Conservation (phyloP, 2,888 invertebrate genomes). For the Cecidostiba fungosa region DNA sequence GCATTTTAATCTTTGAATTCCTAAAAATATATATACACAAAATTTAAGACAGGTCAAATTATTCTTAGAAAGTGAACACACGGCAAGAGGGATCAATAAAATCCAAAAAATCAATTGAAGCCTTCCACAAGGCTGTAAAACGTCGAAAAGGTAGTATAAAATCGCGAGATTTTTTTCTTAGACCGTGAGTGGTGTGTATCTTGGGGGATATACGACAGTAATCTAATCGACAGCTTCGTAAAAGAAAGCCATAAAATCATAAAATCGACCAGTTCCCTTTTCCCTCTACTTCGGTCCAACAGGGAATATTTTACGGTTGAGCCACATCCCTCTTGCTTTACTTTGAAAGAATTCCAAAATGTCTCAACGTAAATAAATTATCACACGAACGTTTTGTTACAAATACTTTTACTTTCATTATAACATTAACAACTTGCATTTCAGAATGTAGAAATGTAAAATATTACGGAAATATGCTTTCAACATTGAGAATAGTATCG, state of each 20-base stretch:
- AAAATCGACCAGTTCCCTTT: conserved; percentile 75
- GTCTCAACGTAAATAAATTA: not conserved
- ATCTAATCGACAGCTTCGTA: conserved; percentile 80
- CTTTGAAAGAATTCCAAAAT: not conserved
- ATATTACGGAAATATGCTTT: not conserved
- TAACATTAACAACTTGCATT: not conserved
- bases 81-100: conserved; percentile 53
- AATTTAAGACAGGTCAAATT: not conserved
- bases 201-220: conserved; percentile 69
- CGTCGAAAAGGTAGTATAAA: conserved; percentile 69
- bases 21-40: conserved; percentile 1
- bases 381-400: not conserved
- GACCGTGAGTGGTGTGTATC: conserved; percentile 65
- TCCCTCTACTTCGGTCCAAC: conserved; percentile 66
- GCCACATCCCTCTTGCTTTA: conserved; percentile 23
- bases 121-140: conserved; percentile 66
- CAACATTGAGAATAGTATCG: too few species aligned
- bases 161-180: conserved; percentile 67
- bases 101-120: conserved; percentile 70
- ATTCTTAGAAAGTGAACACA: conserved; percentile 2
- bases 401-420: not conserved
- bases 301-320: conserved; percentile 73
- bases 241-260: conserved; percentile 79
- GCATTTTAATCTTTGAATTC: not conserved
- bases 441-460: not conserved